Base-by-base conservation (phyloP, 2,113 vertebrate genomes). In the Tursiops truncatus region DNA sequence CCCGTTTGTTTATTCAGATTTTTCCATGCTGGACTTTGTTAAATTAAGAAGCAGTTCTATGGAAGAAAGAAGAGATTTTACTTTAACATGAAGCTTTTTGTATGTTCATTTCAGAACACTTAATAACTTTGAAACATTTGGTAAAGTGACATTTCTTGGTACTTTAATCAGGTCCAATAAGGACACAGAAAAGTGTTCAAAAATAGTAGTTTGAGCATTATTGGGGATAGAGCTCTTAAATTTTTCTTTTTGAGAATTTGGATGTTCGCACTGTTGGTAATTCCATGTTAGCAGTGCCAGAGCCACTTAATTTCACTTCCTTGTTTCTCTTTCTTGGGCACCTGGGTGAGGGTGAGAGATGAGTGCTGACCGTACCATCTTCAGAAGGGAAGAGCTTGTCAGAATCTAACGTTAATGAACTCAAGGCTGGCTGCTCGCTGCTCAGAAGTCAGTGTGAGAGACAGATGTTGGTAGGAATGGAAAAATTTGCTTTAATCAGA, bases 231-330 rank as follows among this genome's bases (percentile, higher is more conserved):
- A 81, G 18, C 28, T 74, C 65, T 91, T 76, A 68, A 21, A 8
- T 36, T 84, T 86, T 93, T 85, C 87, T 96, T 58, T 81, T 88
- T 95, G 41, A 83, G 18, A 68, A 79, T 84, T 83, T 25, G 28
- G 33, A 63, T 23, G 26, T 80, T 90, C 17, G 38, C 80, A 67
- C 56, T 95, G 21, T 74, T 21, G 28, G 12, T 36, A 65, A 81
- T 41, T 65, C 65, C 20, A 25, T 20, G 38, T 86, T 10, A 58
- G 14, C 31, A 47, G 28, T 13, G 26, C 60, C 60, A 65, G 25
- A 87, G 31, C 31, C 58, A 58, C 13, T 28, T 4, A 6, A 38
- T 68, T 82, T 58, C 65, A 31, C 73, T 86, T 76, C 47, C 56
- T 21, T 41, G 67, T 58, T 56, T 38, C 23, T 81, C n/a, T 74